phyloP scores from a whole-genome alignment of 2,888 invertebrate species.

The Cylindroiulus punctatus region DNA sequence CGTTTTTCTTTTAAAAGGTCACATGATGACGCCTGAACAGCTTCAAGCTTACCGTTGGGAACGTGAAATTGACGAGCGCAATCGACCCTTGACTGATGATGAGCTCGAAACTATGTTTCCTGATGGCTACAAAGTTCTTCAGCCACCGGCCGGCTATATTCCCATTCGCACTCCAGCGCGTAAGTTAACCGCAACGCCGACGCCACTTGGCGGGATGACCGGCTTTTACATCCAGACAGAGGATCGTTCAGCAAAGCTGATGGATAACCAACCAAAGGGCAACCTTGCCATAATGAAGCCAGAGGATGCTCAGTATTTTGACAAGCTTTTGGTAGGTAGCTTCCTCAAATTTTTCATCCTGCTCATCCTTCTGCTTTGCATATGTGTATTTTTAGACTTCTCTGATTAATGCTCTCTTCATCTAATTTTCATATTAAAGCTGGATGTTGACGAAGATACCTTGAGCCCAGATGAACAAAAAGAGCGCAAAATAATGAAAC shows the following conservation, averaged over 20 bases:
- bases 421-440: conserved; percentile 2
- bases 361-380: no score
- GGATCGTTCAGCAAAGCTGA: conserved; percentile 84
- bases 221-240: conserved; percentile 94
- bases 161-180: conserved; percentile 97
- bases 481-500: conserved; percentile 98
- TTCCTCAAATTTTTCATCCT: no score
- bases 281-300: conserved; percentile 99
- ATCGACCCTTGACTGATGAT: conserved; percentile 95
- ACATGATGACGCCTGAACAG: conserved; percentile 99
- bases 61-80: conserved; percentile 97
- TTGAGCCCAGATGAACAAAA: conserved; percentile 96
- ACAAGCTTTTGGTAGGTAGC: conserved; percentile 85
- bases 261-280: conserved; percentile 97
- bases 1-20: conserved; percentile 69
- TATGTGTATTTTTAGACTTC: no score
- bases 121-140: conserved; percentile 95
- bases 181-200: conserved; percentile 97
- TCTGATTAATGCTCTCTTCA: conserved; percentile 60
- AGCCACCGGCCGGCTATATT: conserved; percentile 94
- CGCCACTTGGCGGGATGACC: conserved; percentile 86
- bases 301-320: conserved; percentile 99
- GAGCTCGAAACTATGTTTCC: conserved; percentile 98
- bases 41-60: conserved; percentile 98
- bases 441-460: conserved; percentile 97